A percentile compares a stretch with the other conserved stretches of the same genome.
phyloP scores from a whole-genome alignment of 2,797 vertebrate species.

The Microcaecilia unicolor region DNA sequence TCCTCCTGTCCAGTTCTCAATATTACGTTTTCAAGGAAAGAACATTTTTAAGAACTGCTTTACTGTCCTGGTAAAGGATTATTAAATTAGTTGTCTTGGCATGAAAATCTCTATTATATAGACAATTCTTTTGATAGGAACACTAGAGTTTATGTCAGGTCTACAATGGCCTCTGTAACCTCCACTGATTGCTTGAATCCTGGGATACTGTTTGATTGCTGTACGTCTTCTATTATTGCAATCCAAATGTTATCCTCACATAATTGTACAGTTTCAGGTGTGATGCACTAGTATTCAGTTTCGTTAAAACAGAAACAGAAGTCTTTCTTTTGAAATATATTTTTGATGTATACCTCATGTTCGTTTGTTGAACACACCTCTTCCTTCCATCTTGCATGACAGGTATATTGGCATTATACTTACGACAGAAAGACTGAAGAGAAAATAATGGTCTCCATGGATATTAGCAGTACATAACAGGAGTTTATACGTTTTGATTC shows the following conservation, averaged over 20 bases:
- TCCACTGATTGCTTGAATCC: conserved; percentile 44
- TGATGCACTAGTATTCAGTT: conserved; percentile 60
- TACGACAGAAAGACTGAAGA: conserved; percentile 33
- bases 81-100: conserved; percentile 40
- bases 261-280: conserved; percentile 52
- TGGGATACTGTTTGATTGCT: conserved; percentile 53
- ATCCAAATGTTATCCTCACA: conserved; percentile 50
- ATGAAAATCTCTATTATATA: conserved; percentile 34
- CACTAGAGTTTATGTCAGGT: conserved; percentile 38
- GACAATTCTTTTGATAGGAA: conserved; percentile 42
- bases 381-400: conserved; percentile 45
- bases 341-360: conserved; percentile 44
- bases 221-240: conserved; percentile 55
- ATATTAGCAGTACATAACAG: too few species aligned
- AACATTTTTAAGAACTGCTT: not conserved
- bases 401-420: conserved; percentile 41
- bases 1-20: conserved; percentile 14
- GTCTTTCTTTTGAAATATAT: conserved; percentile 51
- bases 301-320: conserved; percentile 55
- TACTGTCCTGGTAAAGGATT: conserved; percentile 35
- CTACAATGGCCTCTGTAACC: conserved; percentile 42
- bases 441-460: conserved; percentile 42
- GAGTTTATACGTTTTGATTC: conserved; percentile 42
- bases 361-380: conserved; percentile 40
- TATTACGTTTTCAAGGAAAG: conserved; percentile 28